Conservation (phyloP, 1,140 invertebrate genomes). For the Maconellicoccus hirsutus region DNA sequence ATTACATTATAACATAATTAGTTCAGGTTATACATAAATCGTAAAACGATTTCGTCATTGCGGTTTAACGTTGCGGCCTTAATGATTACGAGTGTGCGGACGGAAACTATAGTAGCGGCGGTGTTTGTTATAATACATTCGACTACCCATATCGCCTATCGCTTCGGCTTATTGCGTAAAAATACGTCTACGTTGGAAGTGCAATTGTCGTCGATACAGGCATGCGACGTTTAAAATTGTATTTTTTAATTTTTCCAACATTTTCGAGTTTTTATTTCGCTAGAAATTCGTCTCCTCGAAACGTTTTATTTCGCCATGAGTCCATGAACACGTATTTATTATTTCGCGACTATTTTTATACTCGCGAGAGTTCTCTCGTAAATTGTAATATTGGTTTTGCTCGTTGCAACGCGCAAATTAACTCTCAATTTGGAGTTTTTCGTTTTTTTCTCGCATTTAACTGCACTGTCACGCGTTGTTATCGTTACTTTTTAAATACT, state of each 20-base stretch:
- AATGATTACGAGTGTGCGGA: neutral
- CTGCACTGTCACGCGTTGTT: neutral
- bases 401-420: neutral
- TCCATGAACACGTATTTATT: neutral
- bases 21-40: slow-evolving; percentile 9
- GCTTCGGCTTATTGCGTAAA: neutral
- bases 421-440: neutral
- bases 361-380: neutral
- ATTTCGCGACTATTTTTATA: neutral
- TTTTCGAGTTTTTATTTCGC: too few species aligned
- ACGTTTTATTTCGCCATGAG: too few species aligned
- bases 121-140: neutral
- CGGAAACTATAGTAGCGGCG: neutral
- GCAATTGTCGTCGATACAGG: neutral
- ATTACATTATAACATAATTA: slow-evolving; percentile 4
- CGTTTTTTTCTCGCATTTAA: neutral
- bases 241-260: neutral
- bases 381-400: neutral
- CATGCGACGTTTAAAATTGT: neutral
- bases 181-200: neutral
- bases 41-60: slow-evolving; percentile 4
- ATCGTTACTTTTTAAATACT: neutral
- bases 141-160: neutral
- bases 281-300: too few species aligned
- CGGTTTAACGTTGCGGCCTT: neutral